Evolutionary conservation across 1,140 invertebrate genomes (phyloP).

Genomic region (Dryas iulia): DNA sequence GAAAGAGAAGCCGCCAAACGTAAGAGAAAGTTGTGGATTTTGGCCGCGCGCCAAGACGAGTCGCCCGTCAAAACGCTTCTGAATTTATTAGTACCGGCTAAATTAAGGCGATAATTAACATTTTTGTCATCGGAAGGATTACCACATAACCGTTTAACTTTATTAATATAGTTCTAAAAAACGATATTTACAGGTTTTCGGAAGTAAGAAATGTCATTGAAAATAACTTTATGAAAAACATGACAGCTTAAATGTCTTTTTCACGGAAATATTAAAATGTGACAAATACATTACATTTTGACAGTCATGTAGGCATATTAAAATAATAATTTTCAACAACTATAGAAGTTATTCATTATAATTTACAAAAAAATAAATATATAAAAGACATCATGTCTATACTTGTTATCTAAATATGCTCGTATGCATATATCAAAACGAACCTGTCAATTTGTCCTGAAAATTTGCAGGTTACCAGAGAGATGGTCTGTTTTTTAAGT

Average conservation of each 20-base stretch:
- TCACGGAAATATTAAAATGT: not conserved
- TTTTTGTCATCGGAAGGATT: constrained; percentile 66
- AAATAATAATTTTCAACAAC: too few relatives aligned
- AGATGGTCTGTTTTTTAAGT: too few relatives aligned
- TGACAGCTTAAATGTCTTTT: not conserved
- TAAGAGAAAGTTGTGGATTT: constrained; percentile 58
- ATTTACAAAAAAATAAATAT: not conserved
- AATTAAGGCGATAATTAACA: constrained; percentile 69
- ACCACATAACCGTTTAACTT: constrained; percentile 47
- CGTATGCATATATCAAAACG: too few relatives aligned
- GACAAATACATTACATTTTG: not conserved
- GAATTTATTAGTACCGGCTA: constrained; percentile 68
- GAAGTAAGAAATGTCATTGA: constrained; percentile 7
- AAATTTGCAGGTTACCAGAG: too few relatives aligned
- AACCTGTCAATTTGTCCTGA: too few relatives aligned
- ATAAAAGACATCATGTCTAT: too few relatives aligned
- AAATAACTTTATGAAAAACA: constrained; percentile 6
- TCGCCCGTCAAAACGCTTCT: constrained; percentile 51
- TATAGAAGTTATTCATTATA: too few relatives aligned
- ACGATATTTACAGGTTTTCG: constrained; percentile 11
- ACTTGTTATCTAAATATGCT: too few relatives aligned
- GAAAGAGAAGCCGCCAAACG: constrained; percentile 48
- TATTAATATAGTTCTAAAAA: constrained; percentile 29
- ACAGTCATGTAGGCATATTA: not conserved
- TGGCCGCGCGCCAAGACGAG: constrained; percentile 54